Conservation (phyloP, 2,113 vertebrate species). For the Hemichromis elongatus region DNA sequence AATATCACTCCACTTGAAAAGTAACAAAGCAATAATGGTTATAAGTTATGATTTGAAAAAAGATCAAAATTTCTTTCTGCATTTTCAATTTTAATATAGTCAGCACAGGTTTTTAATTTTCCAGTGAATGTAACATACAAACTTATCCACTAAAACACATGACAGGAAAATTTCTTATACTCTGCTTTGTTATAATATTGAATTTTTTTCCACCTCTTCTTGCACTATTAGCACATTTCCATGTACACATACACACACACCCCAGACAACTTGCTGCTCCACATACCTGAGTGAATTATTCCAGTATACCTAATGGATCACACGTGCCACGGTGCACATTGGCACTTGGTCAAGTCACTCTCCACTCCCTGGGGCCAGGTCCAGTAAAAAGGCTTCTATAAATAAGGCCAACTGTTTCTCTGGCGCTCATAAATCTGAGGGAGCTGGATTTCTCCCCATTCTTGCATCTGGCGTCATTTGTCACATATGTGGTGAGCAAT, state of each 20-base stretch:
- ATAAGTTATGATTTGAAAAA: too few relatives aligned
- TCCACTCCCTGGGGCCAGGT: constrained; percentile 42
- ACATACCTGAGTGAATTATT: constrained; percentile 49
- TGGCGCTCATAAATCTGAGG: constrained; percentile 63
- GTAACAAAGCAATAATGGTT: neutral
- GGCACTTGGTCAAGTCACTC: constrained; percentile 42
- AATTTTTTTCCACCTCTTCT: neutral
- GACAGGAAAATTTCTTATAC: neutral
- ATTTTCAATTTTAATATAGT: neutral
- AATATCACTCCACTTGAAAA: neutral
- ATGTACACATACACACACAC: neutral
- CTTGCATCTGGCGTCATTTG: constrained; percentile 69
- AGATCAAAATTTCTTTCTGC: neutral
- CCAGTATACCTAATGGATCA: constrained; percentile 41
- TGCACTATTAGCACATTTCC: neutral
- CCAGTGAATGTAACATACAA: neutral
- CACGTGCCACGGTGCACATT: constrained; percentile 43
- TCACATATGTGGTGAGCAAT: constrained; percentile 69
- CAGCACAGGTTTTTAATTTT: neutral
- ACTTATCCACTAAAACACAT: neutral
- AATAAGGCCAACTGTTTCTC: constrained; percentile 58
- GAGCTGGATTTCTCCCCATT: constrained; percentile 57
- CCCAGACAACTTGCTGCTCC: constrained; percentile 20
- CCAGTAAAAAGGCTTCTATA: constrained; percentile 63
- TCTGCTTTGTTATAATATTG: neutral